These are phyloP conservation scores for Amphipyra tragopoginis DNA, from an alignment of 2,888 invertebrate species.

Conservation along the genomic window DNA sequence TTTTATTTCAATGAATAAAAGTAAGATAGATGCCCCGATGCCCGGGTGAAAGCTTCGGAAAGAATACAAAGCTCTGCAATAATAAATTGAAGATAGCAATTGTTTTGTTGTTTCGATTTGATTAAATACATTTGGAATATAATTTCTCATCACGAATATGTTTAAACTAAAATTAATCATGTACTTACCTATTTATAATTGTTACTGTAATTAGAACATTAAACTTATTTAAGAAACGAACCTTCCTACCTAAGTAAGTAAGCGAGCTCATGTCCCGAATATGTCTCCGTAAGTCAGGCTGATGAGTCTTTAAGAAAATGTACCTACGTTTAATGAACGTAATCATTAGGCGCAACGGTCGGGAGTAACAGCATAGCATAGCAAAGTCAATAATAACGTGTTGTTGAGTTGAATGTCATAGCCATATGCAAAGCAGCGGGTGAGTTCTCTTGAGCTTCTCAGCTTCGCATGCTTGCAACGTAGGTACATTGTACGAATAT, in stretches of 20 bases:
- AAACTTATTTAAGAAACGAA: not conserved
- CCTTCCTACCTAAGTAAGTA: not conserved
- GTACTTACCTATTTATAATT: no score
- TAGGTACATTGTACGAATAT: not conserved
- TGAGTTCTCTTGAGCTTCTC: slow-evolving; percentile 19
- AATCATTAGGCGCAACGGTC: slow-evolving; percentile 14
- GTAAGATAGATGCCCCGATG: not conserved
- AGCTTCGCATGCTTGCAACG: not conserved
- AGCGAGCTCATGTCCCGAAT: not conserved
- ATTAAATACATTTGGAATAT: not conserved
- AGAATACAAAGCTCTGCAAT: slow-evolving; percentile 2
- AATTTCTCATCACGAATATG: no score
- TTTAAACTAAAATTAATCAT: no score
- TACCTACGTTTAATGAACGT: slow-evolving; percentile 24
- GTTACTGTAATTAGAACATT: not conserved
- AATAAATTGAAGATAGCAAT: not conserved
- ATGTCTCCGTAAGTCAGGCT: not conserved
- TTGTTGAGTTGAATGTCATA: slow-evolving; percentile 49
- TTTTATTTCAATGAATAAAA: slow-evolving; percentile 28
- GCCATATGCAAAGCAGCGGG: slow-evolving; percentile 53
- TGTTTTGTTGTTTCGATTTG: not conserved
- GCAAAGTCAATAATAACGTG: slow-evolving; percentile 42
- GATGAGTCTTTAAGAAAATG: not conserved
- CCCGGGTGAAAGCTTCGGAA: not conserved
- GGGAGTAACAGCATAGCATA: slow-evolving; percentile 34